phyloP scores from a whole-genome alignment of 64 coral and sea anemone genomes.

The Platygyra sinensis region DNA sequence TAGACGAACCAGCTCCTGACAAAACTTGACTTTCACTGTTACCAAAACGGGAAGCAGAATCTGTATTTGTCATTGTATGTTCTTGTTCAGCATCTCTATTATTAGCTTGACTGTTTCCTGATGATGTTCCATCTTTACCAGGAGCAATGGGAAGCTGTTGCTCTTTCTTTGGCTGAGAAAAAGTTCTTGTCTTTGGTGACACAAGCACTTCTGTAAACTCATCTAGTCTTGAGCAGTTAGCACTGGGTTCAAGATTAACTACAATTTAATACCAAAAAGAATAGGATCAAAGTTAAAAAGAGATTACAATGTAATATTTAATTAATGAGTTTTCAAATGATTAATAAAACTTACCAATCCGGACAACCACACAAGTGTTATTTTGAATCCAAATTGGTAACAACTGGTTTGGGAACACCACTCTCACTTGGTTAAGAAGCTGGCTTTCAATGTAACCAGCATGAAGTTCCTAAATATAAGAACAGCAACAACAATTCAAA shows the following conservation, averaged over 20 bases:
- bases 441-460: constrained; percentile 73
- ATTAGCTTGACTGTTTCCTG: not conserved
- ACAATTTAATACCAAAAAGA: not conserved
- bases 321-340: no score
- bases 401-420: constrained; percentile 59
- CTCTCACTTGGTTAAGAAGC: constrained; percentile 81
- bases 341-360: constrained; percentile 52
- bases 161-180: not conserved
- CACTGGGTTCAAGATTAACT: constrained; percentile 40
- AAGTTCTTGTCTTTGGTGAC: constrained; percentile 49
- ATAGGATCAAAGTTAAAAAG: not conserved
- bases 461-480: constrained; percentile 68
- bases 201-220: constrained; percentile 70
- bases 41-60: not conserved
- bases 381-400: constrained; percentile 81
- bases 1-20: not conserved
- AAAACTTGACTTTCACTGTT: not conserved
- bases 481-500: not conserved
- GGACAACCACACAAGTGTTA: constrained; percentile 64
- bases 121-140: not conserved
- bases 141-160: not conserved
- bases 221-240: constrained; percentile 51
- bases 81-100: not conserved
- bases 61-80: not conserved
- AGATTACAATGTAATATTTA: not conserved